phyloP scores from a whole-genome alignment of 1,140 invertebrate genomes.

The Harpegnathos saltator region DNA sequence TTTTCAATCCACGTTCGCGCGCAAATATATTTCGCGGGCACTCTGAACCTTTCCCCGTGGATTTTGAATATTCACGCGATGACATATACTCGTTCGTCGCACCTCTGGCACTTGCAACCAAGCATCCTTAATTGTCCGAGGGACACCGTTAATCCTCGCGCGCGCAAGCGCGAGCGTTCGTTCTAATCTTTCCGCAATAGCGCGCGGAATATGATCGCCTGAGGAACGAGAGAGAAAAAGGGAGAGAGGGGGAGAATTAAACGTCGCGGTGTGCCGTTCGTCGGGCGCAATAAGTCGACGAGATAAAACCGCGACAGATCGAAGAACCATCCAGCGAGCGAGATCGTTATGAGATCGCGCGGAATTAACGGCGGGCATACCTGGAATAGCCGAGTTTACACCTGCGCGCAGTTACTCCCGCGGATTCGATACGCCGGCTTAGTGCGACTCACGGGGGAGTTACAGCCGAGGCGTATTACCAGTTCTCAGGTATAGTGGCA shows the following conservation, averaged over 20 bases:
- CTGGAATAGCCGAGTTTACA: slow-evolving; percentile 55
- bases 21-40: no score
- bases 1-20: no score
- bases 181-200: no score
- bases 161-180: no score
- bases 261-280: background rate
- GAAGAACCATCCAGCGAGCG: background rate
- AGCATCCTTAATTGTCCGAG: no score
- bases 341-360: slow-evolving; percentile 8
- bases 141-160: no score
- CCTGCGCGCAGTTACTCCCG: slow-evolving; percentile 49
- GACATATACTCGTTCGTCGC: no score
- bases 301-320: slow-evolving; percentile 9
- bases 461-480: slow-evolving; percentile 31
- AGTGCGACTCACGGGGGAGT: slow-evolving; percentile 47
- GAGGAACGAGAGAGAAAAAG: no score
- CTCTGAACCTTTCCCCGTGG: no score
- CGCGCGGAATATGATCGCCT: no score
- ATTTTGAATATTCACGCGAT: no score
- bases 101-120: no score
- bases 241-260: background rate
- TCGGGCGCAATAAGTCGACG: slow-evolving; percentile 8
- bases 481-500: slow-evolving; percentile 34
- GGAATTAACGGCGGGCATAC: slow-evolving; percentile 35
- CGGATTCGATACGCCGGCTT: slow-evolving; percentile 56